Percentiles rank a stretch among this genome's conserved stretches.
phyloP scores from a whole-genome alignment of 2,113 vertebrate genomes.

The Rhabdomys dilectus region DNA sequence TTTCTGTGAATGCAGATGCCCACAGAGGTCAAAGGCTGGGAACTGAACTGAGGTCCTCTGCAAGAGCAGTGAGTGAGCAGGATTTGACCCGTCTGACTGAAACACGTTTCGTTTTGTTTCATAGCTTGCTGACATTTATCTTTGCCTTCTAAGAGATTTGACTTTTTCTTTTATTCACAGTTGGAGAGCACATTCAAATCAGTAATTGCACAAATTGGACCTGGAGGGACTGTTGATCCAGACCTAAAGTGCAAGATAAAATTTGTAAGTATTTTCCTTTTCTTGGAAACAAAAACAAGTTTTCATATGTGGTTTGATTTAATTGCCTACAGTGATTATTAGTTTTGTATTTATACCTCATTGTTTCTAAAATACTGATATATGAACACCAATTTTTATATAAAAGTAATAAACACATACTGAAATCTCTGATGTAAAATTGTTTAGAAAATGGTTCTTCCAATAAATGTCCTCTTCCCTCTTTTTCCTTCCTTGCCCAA shows the following conservation, averaged over 20 bases:
- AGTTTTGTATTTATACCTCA: slow-evolving; percentile 27
- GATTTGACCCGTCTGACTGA: slow-evolving; percentile 39
- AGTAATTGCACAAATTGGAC: slow-evolving; percentile 89
- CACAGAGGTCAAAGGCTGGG: not conserved
- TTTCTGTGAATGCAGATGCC: not conserved
- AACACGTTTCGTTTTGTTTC: slow-evolving; percentile 15
- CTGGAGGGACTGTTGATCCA: slow-evolving; percentile 88
- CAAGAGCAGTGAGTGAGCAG: not conserved
- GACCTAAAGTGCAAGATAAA: slow-evolving; percentile 91
- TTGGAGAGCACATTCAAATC: slow-evolving; percentile 89
- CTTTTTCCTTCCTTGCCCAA: not conserved
- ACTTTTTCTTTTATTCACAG: slow-evolving; percentile 80
- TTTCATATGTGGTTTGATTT: slow-evolving; percentile 40
- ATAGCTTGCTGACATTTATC: slow-evolving; percentile 11
- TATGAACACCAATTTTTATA: not conserved
- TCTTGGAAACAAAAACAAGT: slow-evolving; percentile 28
- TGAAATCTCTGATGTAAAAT: slow-evolving; percentile 31
- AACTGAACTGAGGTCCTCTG: not conserved
- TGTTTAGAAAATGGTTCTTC: slow-evolving; percentile 29
- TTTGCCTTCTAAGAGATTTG: slow-evolving; percentile 41
- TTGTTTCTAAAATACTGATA: not conserved
- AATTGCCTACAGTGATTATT: not conserved
- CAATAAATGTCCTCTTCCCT: not conserved
- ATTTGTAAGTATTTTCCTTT: slow-evolving; percentile 86
- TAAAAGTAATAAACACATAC: not conserved